Base-by-base conservation (phyloP, 2,888 invertebrate genomes). In the Drosophila pseudotalamancana region DNA sequence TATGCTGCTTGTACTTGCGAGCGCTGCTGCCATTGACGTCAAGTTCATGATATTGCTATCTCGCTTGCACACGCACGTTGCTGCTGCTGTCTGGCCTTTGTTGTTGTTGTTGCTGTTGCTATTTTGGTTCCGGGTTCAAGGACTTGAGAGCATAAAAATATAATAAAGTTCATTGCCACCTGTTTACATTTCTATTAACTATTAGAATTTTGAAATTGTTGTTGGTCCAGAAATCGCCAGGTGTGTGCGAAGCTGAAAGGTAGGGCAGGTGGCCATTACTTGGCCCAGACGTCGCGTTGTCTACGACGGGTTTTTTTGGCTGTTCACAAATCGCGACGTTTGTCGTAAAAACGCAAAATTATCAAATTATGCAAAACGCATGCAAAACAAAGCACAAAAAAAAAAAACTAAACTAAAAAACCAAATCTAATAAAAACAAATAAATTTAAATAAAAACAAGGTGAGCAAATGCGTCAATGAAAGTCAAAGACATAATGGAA, bases 391-490 rank as follows among this genome's bases (percentile, higher is more conserved):
- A 32, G 14, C n/a, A 31, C 6, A 31, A 37, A 9, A 49, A 46
- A 23, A 43, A 29, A 35, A 14, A 25, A 31, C 9, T 8, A 37
- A n/a, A 68, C 54, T 32, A 71, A 53, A 43, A 64, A 63, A 62
- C 18, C 48, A 66, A 70, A 35, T 49, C 35, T 37, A 55, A 42
- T 56, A 62, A 75, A 53, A 43, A 48, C 18, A 31, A 48, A 54
- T 23, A 39, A 63, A 73, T 72, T 72, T 76, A 55, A 71, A 71
- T 72, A 73, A 75, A 73, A 83, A 86, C 87, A 83, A 86, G 80
- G 80, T 80, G 80, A 80, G 61, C 86, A 70, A 85, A 80, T 85
- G 77, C 80, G 80, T 80, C 80, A 86, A 80, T 80, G 86, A 85
- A 86, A 86, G 86, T 85, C 72, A 51, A 53, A 53, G 49, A 56